phyloP scores from a whole-genome alignment of 2,797 vertebrate species.

The Zenarchopterus dispar region DNA sequence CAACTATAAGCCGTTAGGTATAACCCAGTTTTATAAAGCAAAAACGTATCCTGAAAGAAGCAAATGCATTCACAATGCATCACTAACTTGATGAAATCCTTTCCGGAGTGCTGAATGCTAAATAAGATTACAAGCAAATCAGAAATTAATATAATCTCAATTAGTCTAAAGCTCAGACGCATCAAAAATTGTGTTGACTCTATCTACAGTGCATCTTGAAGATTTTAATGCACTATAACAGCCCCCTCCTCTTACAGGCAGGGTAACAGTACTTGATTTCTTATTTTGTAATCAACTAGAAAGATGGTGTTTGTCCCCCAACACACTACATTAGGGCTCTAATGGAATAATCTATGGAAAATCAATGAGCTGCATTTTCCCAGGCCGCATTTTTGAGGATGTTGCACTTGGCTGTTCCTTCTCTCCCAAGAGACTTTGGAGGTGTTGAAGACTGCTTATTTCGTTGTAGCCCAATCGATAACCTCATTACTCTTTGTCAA shows the following conservation, averaged over 20 bases:
- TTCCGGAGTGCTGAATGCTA: conserved; percentile 26
- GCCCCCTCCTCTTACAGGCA: conserved; percentile 68
- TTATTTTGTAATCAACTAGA: conserved; percentile 85
- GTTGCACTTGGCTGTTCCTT: conserved; percentile 81
- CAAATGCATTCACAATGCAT: conserved; percentile 42
- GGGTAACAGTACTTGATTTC: conserved; percentile 70
- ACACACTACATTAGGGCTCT: conserved; percentile 82
- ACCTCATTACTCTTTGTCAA: conserved; percentile 87
- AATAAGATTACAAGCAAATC: conserved; percentile 54
- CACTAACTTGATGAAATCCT: conserved; percentile 51
- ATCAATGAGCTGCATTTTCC: conserved; percentile 84
- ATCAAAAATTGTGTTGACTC: conserved; percentile 59
- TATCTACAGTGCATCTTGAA: conserved; percentile 62
- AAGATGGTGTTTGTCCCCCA: conserved; percentile 80
- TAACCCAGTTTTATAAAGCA: conserved; percentile 34
- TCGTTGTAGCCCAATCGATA: conserved; percentile 83
- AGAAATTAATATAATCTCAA: conserved; percentile 66
- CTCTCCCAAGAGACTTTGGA: conserved; percentile 78
- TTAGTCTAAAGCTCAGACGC: conserved; percentile 62
- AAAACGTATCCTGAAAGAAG: conserved; percentile 30
- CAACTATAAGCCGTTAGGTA: conserved; percentile 14
- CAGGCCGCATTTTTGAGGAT: conserved; percentile 82
- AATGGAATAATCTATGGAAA: conserved; percentile 85
- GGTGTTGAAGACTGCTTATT: conserved; percentile 85
- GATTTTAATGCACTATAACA: conserved; percentile 74